A percentile compares a stretch with the other conserved stretches of the same genome.
Evolutionary conservation across 2,888 invertebrate genomes (phyloP).

Genomic region (Strigamia maritima): DNA sequence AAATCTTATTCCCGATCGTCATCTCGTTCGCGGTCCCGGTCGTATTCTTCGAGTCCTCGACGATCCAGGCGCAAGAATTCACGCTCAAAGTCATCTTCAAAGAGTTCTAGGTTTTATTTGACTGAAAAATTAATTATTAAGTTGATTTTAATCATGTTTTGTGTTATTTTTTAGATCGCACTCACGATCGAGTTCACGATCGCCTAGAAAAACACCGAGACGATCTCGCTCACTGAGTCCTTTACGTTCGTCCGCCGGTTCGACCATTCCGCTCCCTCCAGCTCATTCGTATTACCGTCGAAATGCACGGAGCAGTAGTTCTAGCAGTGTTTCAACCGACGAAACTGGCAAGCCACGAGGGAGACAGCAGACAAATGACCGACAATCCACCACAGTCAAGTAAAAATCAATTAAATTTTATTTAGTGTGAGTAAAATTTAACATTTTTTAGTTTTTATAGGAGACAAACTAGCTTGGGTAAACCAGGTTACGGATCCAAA

Average conservation of each 20-base stretch:
- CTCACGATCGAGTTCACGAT: conserved; percentile 9
- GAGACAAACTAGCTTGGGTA: conserved; percentile 60
- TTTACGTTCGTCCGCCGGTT: background rate
- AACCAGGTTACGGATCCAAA: conserved; percentile 80
- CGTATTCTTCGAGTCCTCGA: conserved; percentile 25
- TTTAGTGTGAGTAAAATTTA: conserved; percentile 33
- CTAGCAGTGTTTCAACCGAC: background rate
- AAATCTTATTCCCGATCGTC: conserved; percentile 25
- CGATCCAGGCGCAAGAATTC: background rate
- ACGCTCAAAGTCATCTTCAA: conserved; percentile 34
- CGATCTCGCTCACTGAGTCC: background rate
- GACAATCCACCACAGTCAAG: background rate
- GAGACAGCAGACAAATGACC: background rate
- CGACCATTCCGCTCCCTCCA: conserved; percentile 15
- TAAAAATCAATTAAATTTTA: background rate
- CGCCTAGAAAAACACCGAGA: background rate
- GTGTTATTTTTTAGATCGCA: conserved; percentile 7
- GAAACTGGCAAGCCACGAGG: background rate
- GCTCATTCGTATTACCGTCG: conserved; percentile 36
- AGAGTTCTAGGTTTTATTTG: background rate
- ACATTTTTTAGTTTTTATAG: conserved; percentile 42
- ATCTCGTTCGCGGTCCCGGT: conserved; percentile 34
- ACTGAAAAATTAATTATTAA: background rate
- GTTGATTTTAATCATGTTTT: background rate
- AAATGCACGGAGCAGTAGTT: background rate